phyloP scores from a whole-genome alignment of 2,797 vertebrate species.

The Microhierax caerulescens region DNA sequence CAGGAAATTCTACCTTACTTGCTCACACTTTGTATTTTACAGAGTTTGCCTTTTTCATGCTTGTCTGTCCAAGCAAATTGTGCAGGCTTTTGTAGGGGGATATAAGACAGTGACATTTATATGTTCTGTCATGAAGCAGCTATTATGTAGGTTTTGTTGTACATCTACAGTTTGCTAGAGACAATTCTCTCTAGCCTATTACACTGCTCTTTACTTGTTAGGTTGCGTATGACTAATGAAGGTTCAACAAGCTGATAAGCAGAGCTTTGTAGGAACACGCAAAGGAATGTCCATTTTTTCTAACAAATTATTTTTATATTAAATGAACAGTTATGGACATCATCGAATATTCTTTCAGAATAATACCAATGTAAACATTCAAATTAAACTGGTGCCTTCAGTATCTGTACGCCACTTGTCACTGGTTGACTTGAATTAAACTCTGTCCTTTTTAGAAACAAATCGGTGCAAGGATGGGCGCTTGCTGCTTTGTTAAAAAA shows the following conservation, averaged over 20 bases:
- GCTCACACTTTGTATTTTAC: neutral
- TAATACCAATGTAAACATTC: neutral
- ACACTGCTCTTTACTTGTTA: neutral
- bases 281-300: neutral
- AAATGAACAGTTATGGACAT: slow-evolving; percentile 41
- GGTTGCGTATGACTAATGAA: neutral
- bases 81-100: neutral
- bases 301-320: slow-evolving; percentile 54
- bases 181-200: neutral
- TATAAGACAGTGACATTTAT: neutral
- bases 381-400: neutral
- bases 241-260: neutral
- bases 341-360: slow-evolving; percentile 23
- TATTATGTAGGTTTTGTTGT: neutral
- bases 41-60: neutral
- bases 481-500: neutral
- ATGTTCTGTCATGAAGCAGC: neutral
- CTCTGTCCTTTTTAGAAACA: slow-evolving; percentile 31
- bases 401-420: neutral
- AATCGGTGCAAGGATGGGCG: neutral
- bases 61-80: neutral
- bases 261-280: neutral
- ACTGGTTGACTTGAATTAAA: slow-evolving; percentile 26
- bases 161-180: neutral
- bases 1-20: neutral